Evolutionary conservation across 1,140 invertebrate species (phyloP), one percentile per base, ranked within the genome.

Genomic region (Lasioglossum albipes): DNA sequence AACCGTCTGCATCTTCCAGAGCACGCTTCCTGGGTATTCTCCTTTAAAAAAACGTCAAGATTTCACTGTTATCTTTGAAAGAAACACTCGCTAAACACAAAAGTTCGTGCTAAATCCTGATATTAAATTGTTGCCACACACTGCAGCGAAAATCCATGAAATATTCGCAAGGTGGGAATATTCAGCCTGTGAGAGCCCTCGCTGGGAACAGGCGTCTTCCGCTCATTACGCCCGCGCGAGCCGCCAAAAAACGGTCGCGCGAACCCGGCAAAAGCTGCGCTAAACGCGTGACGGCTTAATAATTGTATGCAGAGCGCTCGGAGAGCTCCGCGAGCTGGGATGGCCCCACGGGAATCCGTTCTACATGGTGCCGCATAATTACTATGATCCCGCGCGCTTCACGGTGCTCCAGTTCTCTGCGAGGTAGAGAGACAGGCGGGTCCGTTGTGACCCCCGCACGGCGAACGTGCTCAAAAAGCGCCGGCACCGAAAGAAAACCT

Each of bases 361-460:
- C 89, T 87, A 85, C 87, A 87, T 84, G 87, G 77, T 83, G 87
- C 80, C 79, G 81, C 84, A 82, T 90, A 90, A 90, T 90, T 89
- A 90, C 89, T 90, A 89, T 90, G 86, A 90, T 90, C 87, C 81
- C 12, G 45, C 81, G 76, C 73, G 66, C 84, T 88, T 89, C 82
- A 84, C 81, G 79, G 84, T 90, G 89, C 89, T 90, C 89, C 89
- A 90, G 78, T 90, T 90, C 87, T 82, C 81, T 70, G 57, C 59
- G 76, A 78, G 72, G 71, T 5, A 36, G 82, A n/a, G 71, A 79
- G 84, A 81, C 68, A 84, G 71, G 54, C 62, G 67, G 68, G 41
- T 59, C 31, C 59, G 27, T 45, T 65, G 73, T 85, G 76, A 76
- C 84, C 75, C 81, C 16, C 71, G 73, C 61, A 41, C 72, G 22